phyloP scores from a whole-genome alignment of 2,113 vertebrate species.

The Oncorhynchus mykiss region DNA sequence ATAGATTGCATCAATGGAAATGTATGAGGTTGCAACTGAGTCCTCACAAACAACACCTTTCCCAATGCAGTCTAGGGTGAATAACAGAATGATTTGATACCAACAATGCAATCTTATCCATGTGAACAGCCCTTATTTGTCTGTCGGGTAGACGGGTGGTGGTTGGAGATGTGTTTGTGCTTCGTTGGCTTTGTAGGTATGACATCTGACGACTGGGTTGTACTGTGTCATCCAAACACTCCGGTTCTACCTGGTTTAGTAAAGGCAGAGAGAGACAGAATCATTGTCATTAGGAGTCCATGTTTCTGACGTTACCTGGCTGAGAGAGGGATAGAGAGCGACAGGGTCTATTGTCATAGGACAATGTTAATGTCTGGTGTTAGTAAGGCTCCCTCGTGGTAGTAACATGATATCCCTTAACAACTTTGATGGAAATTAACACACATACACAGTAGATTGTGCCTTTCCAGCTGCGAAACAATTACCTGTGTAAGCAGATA shows the following conservation, averaged over 20 bases:
- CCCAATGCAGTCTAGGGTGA: constrained; percentile 55
- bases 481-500: no score
- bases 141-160: constrained; percentile 53
- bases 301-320: constrained; percentile 27
- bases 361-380: background rate
- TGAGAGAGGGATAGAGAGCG: constrained; percentile 17
- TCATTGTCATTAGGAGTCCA: no score
- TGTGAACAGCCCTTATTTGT: constrained; percentile 37
- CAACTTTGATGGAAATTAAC: no score
- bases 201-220: constrained; percentile 74
- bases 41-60: constrained; percentile 64
- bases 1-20: constrained; percentile 47
- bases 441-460: no score
- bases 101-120: constrained; percentile 69
- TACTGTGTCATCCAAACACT: constrained; percentile 51
- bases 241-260: no score
- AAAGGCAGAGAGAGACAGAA: no score
- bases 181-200: constrained; percentile 51
- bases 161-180: constrained; percentile 64
- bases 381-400: background rate
- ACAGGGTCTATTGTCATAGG: constrained; percentile 25
- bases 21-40: constrained; percentile 55
- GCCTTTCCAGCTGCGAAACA: no score
- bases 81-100: constrained; percentile 67
- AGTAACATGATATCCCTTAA: no score